Percentiles rank a stretch among this genome's conserved stretches.
These are phyloP conservation scores for Cromileptes altivelis DNA, from an alignment of 2,113 vertebrate genomes.

Conservation along the genomic window DNA sequence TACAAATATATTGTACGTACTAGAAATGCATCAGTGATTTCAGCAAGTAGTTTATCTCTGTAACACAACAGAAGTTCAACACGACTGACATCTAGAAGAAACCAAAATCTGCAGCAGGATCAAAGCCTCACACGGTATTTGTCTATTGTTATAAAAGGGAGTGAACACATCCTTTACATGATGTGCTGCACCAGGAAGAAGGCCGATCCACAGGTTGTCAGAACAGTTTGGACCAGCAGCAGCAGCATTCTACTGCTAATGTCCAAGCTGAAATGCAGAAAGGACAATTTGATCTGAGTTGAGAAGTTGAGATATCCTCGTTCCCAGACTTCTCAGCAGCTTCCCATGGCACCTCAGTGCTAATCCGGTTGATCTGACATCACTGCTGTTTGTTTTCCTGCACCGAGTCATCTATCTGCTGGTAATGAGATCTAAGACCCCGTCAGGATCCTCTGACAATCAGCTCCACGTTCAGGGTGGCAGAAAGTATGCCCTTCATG, in stretches of 20 bases:
- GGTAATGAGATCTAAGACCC: constrained; percentile 74
- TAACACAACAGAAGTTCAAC: not conserved
- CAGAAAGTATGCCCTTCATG: constrained; percentile 33
- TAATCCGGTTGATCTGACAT: constrained; percentile 75
- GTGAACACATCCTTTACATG: not conserved
- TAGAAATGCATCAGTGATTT: not conserved
- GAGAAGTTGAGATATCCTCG: constrained; percentile 38
- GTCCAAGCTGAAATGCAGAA: not conserved
- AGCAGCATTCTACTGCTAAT: not conserved
- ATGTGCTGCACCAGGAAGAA: too few species aligned
- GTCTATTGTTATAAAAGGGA: not conserved
- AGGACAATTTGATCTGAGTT: constrained; percentile 2
- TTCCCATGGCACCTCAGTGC: constrained; percentile 71
- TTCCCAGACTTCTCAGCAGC: constrained; percentile 64
- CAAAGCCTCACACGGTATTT: not conserved
- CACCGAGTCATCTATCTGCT: constrained; percentile 66
- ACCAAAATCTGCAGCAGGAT: not conserved
- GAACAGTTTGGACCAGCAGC: not conserved
- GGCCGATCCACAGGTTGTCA: not conserved
- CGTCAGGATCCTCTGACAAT: constrained; percentile 61
- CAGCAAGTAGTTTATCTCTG: not conserved
- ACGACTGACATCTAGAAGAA: not conserved
- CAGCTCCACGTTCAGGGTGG: constrained; percentile 24
- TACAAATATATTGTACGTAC: not conserved
- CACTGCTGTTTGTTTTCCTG: constrained; percentile 74